Base-by-base conservation (phyloP, 1,140 invertebrate species). In the Lutraria rhynchaena region DNA sequence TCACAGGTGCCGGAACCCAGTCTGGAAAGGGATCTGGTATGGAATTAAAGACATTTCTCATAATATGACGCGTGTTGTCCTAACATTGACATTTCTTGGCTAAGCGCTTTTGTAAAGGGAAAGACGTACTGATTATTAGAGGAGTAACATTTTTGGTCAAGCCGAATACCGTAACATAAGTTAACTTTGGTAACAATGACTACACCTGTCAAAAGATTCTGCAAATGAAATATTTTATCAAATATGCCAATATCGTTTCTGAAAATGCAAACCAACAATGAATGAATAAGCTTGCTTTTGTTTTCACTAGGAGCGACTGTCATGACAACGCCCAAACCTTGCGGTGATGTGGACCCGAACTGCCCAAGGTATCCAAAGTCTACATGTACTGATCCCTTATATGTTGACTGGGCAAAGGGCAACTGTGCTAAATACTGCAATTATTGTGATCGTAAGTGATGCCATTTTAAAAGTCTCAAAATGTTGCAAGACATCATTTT, bases 21-120 rank as follows among this genome's bases (percentile, higher is more conserved):
- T 73, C 69, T 24, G 78, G 78, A 5, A 51, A 73, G 24, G 78
- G 78, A 33, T 27, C 78, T 53, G 78, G 78, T 81, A 44, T 35
- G 51, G 15, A 44, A 7, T n/a, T n/a, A n/a, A n/a, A n/a, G n/a
- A n/a, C n/a, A n/a, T n/a, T n/a, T 19, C n/a, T 61, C n/a, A 53
- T 53, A 24, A 63, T 0, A 29, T n/a, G n/a, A n/a, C n/a, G n/a
- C n/a, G n/a, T n/a, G n/a, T n/a, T n/a, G n/a, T n/a, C n/a, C n/a
- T n/a, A n/a, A n/a, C n/a, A n/a, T n/a, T n/a, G n/a, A n/a, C n/a
- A n/a, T n/a, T n/a, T n/a, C n/a, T n/a, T n/a, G n/a, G n/a, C n/a
- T n/a, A n/a, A n/a, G n/a, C n/a, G n/a, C n/a, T n/a, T n/a, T n/a
- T n/a, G n/a, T n/a, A n/a, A n/a, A n/a, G n/a, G n/a, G n/a, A n/a